These are phyloP conservation scores for Drepana falcataria DNA, from an alignment of 2,888 invertebrate species.

Conservation along the genomic window DNA sequence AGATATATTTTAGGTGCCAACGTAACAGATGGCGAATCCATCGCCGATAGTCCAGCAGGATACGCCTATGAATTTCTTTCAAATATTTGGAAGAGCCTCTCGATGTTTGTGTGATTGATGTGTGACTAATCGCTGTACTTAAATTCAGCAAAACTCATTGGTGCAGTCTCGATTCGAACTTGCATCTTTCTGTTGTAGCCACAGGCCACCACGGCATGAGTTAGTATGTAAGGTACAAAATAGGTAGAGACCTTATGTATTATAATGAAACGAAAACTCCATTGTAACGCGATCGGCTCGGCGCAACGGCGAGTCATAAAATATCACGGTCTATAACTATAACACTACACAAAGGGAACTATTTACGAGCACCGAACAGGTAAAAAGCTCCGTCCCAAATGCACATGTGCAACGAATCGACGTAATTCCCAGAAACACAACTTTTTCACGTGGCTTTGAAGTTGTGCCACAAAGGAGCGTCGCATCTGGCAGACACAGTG, in stretches of 20 bases:
- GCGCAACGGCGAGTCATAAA: conserved; percentile 17
- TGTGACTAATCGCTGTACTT: too few species aligned
- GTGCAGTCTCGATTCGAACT: too few species aligned
- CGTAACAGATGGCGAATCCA: too few species aligned
- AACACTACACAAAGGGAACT: conserved; percentile 25
- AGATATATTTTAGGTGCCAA: too few species aligned
- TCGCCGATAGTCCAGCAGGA: too few species aligned
- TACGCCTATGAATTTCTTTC: too few species aligned
- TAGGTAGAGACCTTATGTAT: neutral
- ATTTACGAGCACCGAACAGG: conserved; percentile 37
- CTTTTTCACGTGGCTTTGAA: conserved; percentile 34
- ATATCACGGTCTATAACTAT: conserved; percentile 13
- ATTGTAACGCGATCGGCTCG: conserved; percentile 11
- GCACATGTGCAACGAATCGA: conserved; percentile 53
- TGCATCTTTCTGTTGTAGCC: too few species aligned
- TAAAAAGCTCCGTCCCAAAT: conserved; percentile 32
- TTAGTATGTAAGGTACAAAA: neutral
- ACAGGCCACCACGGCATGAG: too few species aligned
- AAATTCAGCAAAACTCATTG: too few species aligned
- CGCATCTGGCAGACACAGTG: conserved; percentile 68
- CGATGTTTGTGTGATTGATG: too few species aligned
- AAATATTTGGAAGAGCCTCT: too few species aligned
- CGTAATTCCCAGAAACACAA: conserved; percentile 45
- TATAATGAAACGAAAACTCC: neutral
- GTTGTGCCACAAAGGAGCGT: conserved; percentile 37